phyloP scores from a whole-genome alignment of 2,113 vertebrate species.

The Meles meles region DNA sequence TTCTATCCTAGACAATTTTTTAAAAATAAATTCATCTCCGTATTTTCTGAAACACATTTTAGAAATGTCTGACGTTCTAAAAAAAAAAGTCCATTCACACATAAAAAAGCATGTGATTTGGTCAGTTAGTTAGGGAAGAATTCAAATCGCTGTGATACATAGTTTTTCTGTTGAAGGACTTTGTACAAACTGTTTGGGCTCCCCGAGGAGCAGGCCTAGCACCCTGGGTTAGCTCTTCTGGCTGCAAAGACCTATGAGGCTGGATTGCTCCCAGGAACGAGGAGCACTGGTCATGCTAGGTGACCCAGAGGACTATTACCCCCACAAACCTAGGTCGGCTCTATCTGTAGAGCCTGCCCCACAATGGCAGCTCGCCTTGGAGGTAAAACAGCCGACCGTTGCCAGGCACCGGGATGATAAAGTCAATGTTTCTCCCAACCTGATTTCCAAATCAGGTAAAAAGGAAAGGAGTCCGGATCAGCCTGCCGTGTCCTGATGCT shows the following conservation, averaged over 20 bases:
- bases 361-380: not conserved
- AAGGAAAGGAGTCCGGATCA: not conserved
- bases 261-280: not conserved
- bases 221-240: not conserved
- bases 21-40: not conserved
- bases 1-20: not conserved
- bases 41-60: not conserved
- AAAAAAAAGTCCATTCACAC: not conserved
- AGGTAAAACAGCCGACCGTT: not conserved
- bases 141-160: not conserved
- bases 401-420: not conserved
- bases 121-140: slow-evolving; percentile 13
- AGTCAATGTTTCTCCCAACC: not conserved
- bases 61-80: not conserved
- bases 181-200: not conserved
- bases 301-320: not conserved
- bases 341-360: not conserved
- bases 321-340: not conserved
- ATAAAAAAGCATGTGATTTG: not conserved
- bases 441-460: not conserved
- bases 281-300: not conserved
- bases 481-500: not conserved
- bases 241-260: not conserved
- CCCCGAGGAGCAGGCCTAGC: not conserved
- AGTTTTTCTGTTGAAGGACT: not conserved